These are phyloP conservation scores for Bombus superbus DNA, from an alignment of 1,140 invertebrate species.

Conservation along the genomic window DNA sequence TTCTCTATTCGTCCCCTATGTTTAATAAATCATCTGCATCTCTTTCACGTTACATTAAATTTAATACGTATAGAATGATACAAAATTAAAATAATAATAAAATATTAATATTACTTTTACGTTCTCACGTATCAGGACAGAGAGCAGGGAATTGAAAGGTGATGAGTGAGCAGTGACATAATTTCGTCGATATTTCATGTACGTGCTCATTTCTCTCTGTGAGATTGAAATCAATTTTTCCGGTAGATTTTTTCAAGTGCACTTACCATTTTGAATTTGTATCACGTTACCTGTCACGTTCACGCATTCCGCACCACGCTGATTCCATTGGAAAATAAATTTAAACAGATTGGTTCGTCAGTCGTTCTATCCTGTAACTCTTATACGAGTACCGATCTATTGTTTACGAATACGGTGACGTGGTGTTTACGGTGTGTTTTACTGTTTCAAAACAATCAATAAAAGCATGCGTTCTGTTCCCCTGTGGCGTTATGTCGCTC, in stretches of 20 bases:
- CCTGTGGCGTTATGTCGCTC: neutral
- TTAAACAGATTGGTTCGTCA: conserved; percentile 34
- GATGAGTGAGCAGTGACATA: neutral
- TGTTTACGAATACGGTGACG: conserved; percentile 57
- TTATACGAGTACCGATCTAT: conserved; percentile 37
- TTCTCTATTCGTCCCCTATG: neutral
- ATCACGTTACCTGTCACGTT: neutral
- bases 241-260: neutral
- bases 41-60: neutral
- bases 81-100: neutral
- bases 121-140: neutral
- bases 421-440: conserved; percentile 61
- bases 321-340: conserved; percentile 42
- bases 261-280: conserved; percentile 4
- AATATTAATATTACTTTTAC: neutral
- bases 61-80: neutral
- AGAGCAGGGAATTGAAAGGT: neutral
- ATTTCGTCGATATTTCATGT: neutral
- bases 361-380: conserved; percentile 56
- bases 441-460: conserved; percentile 68
- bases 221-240: neutral
- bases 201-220: neutral
- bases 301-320: neutral
- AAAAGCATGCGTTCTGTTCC: conserved; percentile 49
- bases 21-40: neutral